Evolutionary conservation across 2,888 invertebrate species (phyloP).

Genomic region (Lasioglossum pauxillum): DNA sequence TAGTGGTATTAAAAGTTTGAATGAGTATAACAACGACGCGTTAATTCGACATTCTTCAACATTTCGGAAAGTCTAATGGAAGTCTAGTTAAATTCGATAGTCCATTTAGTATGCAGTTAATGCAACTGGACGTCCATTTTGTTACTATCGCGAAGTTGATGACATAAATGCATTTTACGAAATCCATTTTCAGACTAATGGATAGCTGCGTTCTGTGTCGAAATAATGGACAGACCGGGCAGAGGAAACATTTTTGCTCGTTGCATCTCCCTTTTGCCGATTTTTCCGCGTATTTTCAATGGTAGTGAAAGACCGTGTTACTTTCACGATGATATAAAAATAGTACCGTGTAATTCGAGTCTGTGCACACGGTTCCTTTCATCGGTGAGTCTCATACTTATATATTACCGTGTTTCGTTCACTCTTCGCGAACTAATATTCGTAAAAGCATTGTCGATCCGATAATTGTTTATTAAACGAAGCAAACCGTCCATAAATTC

Average conservation of each 20-base stretch:
- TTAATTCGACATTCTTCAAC: conserved; percentile 1
- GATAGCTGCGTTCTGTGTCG: conserved; percentile 49
- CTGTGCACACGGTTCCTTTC: neutral
- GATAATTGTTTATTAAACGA: conserved; percentile 4
- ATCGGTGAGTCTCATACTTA: neutral
- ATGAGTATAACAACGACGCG: neutral
- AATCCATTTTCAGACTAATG: conserved; percentile 60
- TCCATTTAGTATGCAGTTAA: conserved; percentile 37
- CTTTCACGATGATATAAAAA: conserved; percentile 16
- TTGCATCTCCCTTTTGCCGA: conserved; percentile 44
- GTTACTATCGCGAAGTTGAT: conserved; percentile 47
- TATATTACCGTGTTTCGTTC: neutral
- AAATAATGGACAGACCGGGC: conserved; percentile 48
- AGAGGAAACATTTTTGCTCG: conserved; percentile 46
- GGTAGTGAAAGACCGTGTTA: conserved; percentile 6
- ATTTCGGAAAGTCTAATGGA: conserved; percentile 8
- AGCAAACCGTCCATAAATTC: neutral
- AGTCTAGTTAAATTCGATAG: conserved; percentile 39
- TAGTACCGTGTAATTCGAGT: conserved; percentile 15
- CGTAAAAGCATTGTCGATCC: neutral
- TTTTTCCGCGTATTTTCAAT: conserved; percentile 36
- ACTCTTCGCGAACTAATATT: conserved; percentile 1
- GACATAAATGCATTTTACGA: conserved; percentile 56
- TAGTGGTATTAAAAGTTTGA: neutral
- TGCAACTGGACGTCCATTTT: conserved; percentile 46